phyloP scores from a whole-genome alignment of 2,888 invertebrate genomes.

The Agrochola litura region DNA sequence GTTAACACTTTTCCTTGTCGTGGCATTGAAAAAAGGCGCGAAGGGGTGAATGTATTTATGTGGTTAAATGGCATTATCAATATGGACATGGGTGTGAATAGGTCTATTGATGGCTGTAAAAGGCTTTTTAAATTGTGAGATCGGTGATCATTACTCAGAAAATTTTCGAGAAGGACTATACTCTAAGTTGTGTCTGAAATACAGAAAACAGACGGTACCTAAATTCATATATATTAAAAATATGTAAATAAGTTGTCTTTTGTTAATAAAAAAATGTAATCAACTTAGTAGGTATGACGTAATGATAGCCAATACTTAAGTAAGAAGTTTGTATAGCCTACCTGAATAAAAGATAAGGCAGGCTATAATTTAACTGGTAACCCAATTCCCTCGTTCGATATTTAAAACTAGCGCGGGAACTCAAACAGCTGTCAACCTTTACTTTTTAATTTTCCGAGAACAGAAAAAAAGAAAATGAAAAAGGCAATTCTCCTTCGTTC shows the following conservation, averaged over 20 bases:
- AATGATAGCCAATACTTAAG: background rate
- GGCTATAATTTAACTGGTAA: slow-evolving; percentile 26
- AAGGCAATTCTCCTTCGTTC: slow-evolving; percentile 9
- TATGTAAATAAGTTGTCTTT: background rate
- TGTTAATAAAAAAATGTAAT: too few relatives aligned
- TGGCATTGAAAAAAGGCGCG: background rate
- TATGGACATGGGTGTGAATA: background rate
- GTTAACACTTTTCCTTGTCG: slow-evolving; percentile 1
- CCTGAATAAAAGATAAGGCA: slow-evolving; percentile 34
- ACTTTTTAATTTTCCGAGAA: slow-evolving; percentile 31
- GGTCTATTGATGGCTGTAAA: background rate
- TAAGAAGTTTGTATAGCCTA: background rate
- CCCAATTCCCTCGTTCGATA: slow-evolving; percentile 43
- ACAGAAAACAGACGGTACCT: background rate
- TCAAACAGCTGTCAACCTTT: slow-evolving; percentile 36
- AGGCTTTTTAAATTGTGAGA: background rate
- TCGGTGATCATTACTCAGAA: background rate
- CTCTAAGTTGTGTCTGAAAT: background rate
- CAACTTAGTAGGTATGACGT: background rate
- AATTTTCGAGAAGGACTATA: too few relatives aligned
- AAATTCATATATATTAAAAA: background rate
- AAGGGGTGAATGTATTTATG: slow-evolving; percentile 2
- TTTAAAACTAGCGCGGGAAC: slow-evolving; percentile 50
- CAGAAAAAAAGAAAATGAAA: background rate
- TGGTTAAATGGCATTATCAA: background rate